Evolutionary conservation across 92 coral and sea anemone species (phyloP).

Genomic region (Anthopleura xanthogrammica): DNA sequence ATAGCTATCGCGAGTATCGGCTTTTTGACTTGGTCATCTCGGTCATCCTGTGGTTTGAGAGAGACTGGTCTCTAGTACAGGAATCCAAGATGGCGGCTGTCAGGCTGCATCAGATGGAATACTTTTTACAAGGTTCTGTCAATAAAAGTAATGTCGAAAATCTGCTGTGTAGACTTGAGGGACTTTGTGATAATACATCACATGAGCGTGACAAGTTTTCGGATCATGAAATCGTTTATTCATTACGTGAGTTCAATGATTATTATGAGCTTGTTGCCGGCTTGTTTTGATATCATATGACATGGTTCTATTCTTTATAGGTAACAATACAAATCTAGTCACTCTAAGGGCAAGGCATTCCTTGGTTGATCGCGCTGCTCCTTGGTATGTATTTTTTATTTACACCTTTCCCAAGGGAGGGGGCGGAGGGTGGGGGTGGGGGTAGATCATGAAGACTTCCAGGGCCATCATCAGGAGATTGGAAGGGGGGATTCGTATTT

Average conservation of each 20-base stretch:
- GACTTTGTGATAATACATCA: slow-evolving; percentile 88
- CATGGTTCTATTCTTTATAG: slow-evolving; percentile 27
- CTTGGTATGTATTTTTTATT: slow-evolving; percentile 60
- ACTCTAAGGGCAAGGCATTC: slow-evolving; percentile 85
- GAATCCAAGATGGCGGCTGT: slow-evolving; percentile 74
- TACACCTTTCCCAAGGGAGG: background rate
- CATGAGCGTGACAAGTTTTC: slow-evolving; percentile 68
- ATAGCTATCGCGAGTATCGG: no score
- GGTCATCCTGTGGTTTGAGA: background rate
- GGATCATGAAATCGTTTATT: slow-evolving; percentile 86
- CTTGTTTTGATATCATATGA: background rate
- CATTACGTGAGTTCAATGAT: slow-evolving; percentile 51
- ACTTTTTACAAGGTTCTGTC: slow-evolving; percentile 86
- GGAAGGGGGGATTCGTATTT: background rate
- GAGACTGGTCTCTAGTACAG: background rate
- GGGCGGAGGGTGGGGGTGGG: background rate
- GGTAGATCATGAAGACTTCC: background rate
- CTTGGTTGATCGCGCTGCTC: slow-evolving; percentile 73
- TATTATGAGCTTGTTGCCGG: no score
- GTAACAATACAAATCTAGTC: slow-evolving; percentile 55
- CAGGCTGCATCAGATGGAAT: slow-evolving; percentile 88
- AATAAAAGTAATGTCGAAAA: slow-evolving; percentile 72
- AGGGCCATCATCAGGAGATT: no score
- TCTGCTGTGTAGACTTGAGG: slow-evolving; percentile 78
- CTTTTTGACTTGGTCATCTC: background rate